Conservation (phyloP, 2,113 vertebrate species). For the Saguinus imperator region DNA sequence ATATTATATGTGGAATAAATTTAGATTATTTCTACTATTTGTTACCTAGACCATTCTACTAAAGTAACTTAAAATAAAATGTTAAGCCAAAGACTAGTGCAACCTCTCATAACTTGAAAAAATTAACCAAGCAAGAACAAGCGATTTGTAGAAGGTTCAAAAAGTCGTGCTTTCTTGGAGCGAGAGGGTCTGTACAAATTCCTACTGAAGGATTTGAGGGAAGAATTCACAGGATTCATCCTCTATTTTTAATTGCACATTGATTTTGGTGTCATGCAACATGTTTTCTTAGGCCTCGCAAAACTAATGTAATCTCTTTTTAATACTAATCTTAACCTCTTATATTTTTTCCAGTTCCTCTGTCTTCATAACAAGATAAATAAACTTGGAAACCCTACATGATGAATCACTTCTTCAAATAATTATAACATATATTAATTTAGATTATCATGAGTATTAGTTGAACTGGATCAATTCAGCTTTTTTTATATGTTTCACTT, state of each 20-base stretch:
- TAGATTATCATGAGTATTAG: not conserved
- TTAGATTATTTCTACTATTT: not conserved
- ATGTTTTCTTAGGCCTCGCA: not conserved
- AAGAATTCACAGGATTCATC: not conserved
- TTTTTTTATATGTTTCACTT: not conserved
- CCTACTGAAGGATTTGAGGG: not conserved
- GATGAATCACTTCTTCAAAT: not conserved
- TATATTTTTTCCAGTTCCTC: not conserved
- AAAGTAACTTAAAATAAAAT: constrained; percentile 38
- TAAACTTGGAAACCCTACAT: not conserved
- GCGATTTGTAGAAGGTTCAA: not conserved
- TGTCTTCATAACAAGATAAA: not conserved
- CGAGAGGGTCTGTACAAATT: not conserved
- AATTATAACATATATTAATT: not conserved
- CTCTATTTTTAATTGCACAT: constrained; percentile 6
- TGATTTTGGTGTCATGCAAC: not conserved
- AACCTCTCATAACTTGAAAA: not conserved
- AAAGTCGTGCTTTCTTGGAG: not conserved
- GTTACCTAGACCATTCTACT: not conserved
- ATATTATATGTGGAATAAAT: not conserved
- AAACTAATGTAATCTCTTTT: not conserved
- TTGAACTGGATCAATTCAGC: not conserved
- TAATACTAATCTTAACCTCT: not conserved
- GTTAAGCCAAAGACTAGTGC: not conserved
- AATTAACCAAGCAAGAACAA: not conserved